phyloP scores from a whole-genome alignment of 2,113 vertebrate species.

The Eurypyga helias region DNA sequence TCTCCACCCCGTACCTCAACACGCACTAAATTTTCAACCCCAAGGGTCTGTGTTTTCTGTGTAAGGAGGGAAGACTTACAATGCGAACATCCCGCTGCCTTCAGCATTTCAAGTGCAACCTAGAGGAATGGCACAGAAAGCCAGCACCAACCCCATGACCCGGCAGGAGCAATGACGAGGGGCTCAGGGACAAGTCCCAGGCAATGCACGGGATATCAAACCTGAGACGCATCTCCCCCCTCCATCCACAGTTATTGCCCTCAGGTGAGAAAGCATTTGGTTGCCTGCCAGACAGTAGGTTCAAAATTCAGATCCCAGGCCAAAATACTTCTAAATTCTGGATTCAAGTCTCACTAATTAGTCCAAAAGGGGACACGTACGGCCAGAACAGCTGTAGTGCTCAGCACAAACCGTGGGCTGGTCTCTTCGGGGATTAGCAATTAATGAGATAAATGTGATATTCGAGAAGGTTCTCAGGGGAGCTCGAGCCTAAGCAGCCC shows the following conservation, averaged over 20 bases:
- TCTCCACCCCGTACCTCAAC: not conserved
- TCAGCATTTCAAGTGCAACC: rapidly evolving
- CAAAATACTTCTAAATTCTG: not conserved
- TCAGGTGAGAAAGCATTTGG: not conserved
- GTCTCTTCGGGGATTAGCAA: not conserved
- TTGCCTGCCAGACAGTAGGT: not conserved
- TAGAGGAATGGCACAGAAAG: not conserved
- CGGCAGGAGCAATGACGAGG: not conserved
- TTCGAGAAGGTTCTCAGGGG: not conserved
- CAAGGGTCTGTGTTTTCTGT: not conserved
- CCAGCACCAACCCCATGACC: rapidly evolving
- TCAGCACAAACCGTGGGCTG: not conserved
- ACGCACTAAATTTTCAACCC: not conserved
- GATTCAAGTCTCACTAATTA: not conserved
- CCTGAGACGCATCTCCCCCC: not conserved
- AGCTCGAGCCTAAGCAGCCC: not conserved
- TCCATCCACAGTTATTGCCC: rapidly evolving
- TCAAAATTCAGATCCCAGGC: not conserved
- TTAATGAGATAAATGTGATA: not conserved
- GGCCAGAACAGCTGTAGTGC: not conserved
- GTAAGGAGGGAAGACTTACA: rapidly evolving
- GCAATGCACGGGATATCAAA: not conserved
- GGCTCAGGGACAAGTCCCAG: not conserved
- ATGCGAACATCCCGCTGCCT: not conserved
- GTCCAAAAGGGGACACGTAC: not conserved